Evolutionary conservation across 2,888 invertebrate species (phyloP), one percentile per base, ranked within the genome.

Genomic region (Pediacus dermestoides): DNA sequence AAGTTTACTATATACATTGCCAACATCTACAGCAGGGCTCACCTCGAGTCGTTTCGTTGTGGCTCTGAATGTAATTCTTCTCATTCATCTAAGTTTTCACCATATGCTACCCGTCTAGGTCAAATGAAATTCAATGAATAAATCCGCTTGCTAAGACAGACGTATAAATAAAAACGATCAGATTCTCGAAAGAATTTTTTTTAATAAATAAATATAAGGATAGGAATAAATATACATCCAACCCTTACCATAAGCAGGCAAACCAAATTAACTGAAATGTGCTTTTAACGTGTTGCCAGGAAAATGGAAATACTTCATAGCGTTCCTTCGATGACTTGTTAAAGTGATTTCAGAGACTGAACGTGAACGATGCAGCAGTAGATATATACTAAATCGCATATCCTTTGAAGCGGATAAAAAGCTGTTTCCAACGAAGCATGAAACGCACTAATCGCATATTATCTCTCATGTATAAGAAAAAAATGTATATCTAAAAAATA

Each of bases 361-460:
- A 32, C 32, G 16, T 32, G 32, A 15, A 9, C 15, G 7, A 25
- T 9, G 9, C 16, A 16, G 23, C 15, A 16, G 26, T 30, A 31
- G 18, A 21, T 12, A 35, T 37, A 30, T 37, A 37, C 39, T 39
- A 44, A 48, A 45, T 47, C 43, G 45, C 39, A 42, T 40, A 37
- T 41, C 44, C 38, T 37, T 37, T 42, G 38, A 37, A 46, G 48
- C 52, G 44, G 42, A 41, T 42, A 43, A 40, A 45, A 50, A 48
- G 44, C 45, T 39, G 48, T 41, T 46, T 46, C 42, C 43, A 46
- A 36, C 38, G 42, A 44, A 33, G 39, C 48, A 37, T 45, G 34
- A 46, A 50, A 46, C 42, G 41, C 46, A 42, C 37, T 40, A 37
- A 12, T 41, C 34, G 41, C 34, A 26, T 44, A 35, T 40, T 30